phyloP scores from a whole-genome alignment of 2,113 vertebrate species.

The Piaya cayana region DNA sequence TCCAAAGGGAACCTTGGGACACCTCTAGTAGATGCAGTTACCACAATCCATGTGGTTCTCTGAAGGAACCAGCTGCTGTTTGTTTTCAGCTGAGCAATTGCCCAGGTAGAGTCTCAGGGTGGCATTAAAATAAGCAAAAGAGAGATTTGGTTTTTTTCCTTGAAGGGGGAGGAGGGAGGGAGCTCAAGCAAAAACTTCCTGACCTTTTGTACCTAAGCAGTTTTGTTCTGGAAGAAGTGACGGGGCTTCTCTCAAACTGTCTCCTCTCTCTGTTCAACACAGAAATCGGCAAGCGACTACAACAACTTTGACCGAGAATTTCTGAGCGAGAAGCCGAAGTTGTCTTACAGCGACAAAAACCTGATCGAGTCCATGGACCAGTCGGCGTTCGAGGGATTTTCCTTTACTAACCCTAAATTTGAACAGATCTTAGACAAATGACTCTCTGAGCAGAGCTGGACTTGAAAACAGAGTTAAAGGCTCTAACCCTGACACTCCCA shows the following conservation, averaged over 20 bases:
- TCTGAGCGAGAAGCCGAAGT: conserved; percentile 91
- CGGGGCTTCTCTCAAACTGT: not conserved
- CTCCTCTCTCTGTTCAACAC: conserved; percentile 20
- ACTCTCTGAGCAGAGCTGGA: not conserved
- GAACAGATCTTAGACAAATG: conserved; percentile 86
- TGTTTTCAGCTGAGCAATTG: not conserved
- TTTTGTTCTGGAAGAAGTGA: not conserved
- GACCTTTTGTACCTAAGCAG: not conserved
- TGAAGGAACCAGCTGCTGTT: not conserved
- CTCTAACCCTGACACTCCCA: not conserved
- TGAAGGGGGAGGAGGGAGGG: not conserved
- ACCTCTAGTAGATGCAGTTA: not conserved
- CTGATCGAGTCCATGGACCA: conserved; percentile 99
- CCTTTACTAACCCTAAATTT: conserved; percentile 92
- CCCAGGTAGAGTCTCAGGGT: fast-evolving
- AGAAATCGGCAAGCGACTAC: conserved; percentile 92
- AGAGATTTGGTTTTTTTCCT: not conserved
- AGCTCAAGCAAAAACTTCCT: not conserved
- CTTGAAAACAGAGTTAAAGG: not conserved
- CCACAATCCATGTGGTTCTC: not conserved
- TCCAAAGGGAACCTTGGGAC: not conserved
- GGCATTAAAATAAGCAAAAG: not conserved
- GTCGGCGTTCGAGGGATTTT: conserved; percentile 90
- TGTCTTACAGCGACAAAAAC: conserved; percentile 94
- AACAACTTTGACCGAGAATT: conserved; percentile 98